These are phyloP conservation scores for Eudemis profundana DNA, from an alignment of 2,888 invertebrate genomes.

Conservation along the genomic window DNA sequence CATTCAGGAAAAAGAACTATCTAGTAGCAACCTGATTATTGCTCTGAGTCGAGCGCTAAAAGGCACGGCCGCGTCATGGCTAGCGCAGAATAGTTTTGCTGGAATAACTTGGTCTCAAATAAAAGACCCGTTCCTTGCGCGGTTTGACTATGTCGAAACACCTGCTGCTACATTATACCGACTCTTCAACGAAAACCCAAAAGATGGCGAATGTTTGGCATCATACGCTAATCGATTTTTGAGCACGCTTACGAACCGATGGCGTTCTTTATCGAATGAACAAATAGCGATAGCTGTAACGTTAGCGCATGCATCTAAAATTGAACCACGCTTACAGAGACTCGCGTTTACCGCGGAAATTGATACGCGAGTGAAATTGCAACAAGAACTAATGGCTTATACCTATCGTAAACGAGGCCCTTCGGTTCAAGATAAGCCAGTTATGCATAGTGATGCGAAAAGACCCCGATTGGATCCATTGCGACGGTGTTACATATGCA, in stretches of 20 bases:
- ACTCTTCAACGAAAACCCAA: slow-evolving; percentile 32
- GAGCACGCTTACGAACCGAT: slow-evolving; percentile 36
- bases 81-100: neutral
- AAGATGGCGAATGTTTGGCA: slow-evolving; percentile 40
- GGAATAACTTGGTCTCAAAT: slow-evolving; percentile 3
- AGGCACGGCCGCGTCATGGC: neutral
- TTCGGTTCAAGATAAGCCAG: neutral
- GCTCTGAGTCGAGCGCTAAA: neutral
- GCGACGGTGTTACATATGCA: slow-evolving; percentile 1
- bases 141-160: slow-evolving; percentile 29
- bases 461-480: neutral
- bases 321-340: slow-evolving; percentile 18
- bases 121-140: neutral
- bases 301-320: slow-evolving; percentile 44
- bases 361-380: slow-evolving; percentile 29
- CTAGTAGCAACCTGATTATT: neutral
- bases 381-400: slow-evolving; percentile 42
- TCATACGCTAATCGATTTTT: slow-evolving; percentile 41
- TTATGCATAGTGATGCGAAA: neutral
- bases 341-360: slow-evolving; percentile 34
- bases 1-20: neutral
- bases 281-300: slow-evolving; percentile 42
- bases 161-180: slow-evolving; percentile 38
- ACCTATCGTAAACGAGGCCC: slow-evolving; percentile 38
- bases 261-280: slow-evolving; percentile 41